phyloP scores from a whole-genome alignment of 2,888 invertebrate species.

The Leptothorax acervorum region DNA sequence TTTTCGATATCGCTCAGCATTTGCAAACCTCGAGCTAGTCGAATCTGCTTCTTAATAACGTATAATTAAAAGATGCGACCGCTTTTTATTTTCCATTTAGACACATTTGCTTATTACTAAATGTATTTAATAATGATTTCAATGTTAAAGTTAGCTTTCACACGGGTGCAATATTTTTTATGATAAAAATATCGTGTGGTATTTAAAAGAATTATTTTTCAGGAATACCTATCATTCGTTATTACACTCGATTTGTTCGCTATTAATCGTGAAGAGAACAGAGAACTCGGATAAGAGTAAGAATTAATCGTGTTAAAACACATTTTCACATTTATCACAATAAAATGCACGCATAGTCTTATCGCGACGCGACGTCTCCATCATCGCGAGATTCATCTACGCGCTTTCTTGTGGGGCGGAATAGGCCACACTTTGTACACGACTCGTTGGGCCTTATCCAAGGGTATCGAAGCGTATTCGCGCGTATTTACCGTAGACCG shows the following conservation, averaged over 20 bases:
- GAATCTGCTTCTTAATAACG: not conserved
- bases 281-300: not conserved
- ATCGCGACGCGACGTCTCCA: constrained; percentile 23
- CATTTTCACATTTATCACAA: not conserved
- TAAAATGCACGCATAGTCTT: constrained; percentile 26
- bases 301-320: constrained; percentile 43
- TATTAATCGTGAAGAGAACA: not conserved
- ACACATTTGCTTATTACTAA: not conserved
- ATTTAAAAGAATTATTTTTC: not conserved
- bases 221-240: not conserved
- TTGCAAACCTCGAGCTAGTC: not conserved
- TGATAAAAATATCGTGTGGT: not conserved
- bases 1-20: not conserved
- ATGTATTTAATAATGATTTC: not conserved
- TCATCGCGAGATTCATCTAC: constrained; percentile 23
- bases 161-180: not conserved
- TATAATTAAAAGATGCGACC: not conserved
- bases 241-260: not conserved
- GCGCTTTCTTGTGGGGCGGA: constrained; percentile 16
- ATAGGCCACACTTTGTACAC: constrained; percentile 45
- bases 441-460: constrained; percentile 54
- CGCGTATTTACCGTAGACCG: constrained; percentile 33
- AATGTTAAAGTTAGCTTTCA: not conserved
- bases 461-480: constrained; percentile 49
- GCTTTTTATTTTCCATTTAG: not conserved